A percentile compares a stretch with the other conserved stretches of the same genome.
phyloP scores from a whole-genome alignment of 1,140 invertebrate genomes.

The Trinorchestia longiramus region DNA sequence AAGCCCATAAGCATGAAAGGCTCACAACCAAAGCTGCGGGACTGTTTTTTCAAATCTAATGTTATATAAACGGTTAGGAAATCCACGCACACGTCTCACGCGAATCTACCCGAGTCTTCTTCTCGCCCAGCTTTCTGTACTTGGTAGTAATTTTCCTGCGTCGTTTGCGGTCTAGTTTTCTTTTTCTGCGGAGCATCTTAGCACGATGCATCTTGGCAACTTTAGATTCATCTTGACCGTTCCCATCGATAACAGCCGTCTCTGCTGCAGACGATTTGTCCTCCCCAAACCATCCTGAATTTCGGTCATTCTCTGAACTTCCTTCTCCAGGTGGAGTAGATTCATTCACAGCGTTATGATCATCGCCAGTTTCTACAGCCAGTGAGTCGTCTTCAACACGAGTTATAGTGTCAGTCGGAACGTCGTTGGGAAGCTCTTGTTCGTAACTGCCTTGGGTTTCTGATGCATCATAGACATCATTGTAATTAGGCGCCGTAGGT shows the following conservation, averaged over 20 bases:
- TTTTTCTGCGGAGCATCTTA: slow-evolving; percentile 15
- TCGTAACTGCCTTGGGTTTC: neutral
- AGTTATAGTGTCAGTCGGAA: neutral
- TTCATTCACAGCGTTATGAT: neutral
- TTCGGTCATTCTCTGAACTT: neutral
- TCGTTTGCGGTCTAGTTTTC: neutral
- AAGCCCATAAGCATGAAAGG: neutral
- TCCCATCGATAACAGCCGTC: neutral
- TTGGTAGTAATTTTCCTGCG: slow-evolving; percentile 35
- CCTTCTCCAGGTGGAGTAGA: neutral
- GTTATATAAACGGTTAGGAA: neutral
- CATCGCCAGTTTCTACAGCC: neutral
- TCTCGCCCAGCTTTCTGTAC: slow-evolving; percentile 20
- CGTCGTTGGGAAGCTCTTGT: neutral
- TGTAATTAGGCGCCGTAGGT: neutral
- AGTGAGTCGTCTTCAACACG: neutral
- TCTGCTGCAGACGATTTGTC: neutral
- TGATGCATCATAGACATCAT: neutral
- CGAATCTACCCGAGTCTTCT: slow-evolving; percentile 20
- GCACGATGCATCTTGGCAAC: slow-evolving; percentile 10
- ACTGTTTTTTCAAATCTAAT: neutral
- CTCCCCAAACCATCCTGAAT: slow-evolving; percentile 16
- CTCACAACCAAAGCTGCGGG: neutral
- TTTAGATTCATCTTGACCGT: neutral
- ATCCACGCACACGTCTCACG: slow-evolving; percentile 19